These are phyloP conservation scores for Euclidia mi DNA, from an alignment of 2,888 invertebrate species.

Conservation along the genomic window DNA sequence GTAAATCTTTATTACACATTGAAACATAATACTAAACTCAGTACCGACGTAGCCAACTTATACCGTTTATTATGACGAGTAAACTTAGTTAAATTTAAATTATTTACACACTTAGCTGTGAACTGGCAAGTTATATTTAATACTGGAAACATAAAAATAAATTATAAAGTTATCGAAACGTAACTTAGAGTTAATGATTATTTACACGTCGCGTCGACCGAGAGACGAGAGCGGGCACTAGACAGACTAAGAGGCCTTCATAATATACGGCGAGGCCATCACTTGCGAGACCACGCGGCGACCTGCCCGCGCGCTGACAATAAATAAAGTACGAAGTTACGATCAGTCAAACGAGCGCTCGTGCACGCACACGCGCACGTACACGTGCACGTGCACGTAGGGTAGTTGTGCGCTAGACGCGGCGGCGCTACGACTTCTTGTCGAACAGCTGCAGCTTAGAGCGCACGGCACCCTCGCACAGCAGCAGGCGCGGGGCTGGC, in stretches of 20 bases:
- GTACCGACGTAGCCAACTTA: conserved; percentile 57
- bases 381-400: conserved; percentile 87
- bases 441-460: conserved; percentile 96
- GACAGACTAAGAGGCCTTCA: conserved; percentile 50
- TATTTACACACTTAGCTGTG: conserved; percentile 78
- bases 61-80: conserved; percentile 66
- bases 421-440: conserved; percentile 82
- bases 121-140: conserved; percentile 87
- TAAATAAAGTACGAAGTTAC: conserved; percentile 63
- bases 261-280: conserved; percentile 58
- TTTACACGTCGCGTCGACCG: conserved; percentile 53
- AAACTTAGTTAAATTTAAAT: conserved; percentile 54
- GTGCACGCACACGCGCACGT: conserved; percentile 96
- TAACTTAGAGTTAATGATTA: conserved; percentile 58
- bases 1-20: conserved; percentile 49
- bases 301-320: conserved; percentile 38
- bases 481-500: conserved; percentile 90
- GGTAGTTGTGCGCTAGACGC: conserved; percentile 3
- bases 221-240: too few species aligned
- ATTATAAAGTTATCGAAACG: conserved; percentile 72
- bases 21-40: conserved; percentile 53
- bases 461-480: conserved; percentile 96
- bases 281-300: conserved; percentile 55
- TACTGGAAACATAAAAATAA: conserved; percentile 83
- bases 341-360: conserved; percentile 60